Percentiles rank a stretch among this genome's conserved stretches.
These are phyloP conservation scores for Clunio marinus DNA, from an alignment of 2,888 invertebrate genomes.

Conservation along the genomic window DNA sequence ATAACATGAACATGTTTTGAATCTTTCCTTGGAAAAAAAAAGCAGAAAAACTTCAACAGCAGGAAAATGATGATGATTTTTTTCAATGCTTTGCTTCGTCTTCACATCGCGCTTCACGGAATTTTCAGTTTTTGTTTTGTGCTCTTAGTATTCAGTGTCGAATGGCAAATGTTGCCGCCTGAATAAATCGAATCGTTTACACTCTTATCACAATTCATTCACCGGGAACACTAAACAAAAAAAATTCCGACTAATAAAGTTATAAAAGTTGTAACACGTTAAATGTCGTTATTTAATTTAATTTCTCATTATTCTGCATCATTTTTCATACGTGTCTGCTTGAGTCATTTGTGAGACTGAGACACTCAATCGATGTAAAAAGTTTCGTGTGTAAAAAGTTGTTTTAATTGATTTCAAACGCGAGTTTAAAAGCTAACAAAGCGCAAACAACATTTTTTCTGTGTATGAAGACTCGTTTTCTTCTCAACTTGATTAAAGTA, in stretches of 20 bases:
- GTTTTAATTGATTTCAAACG: no score
- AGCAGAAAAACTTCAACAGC: constrained; percentile 1
- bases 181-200: constrained; percentile 19
- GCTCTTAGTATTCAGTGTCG: constrained; percentile 39
- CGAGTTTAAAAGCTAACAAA: neutral
- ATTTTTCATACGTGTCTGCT: no score
- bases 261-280: constrained; percentile 1
- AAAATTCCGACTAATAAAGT: constrained; percentile 1
- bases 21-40: neutral
- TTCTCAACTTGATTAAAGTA: no score
- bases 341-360: neutral
- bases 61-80: constrained; percentile 18
- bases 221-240: constrained; percentile 19
- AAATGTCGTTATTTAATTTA: neutral
- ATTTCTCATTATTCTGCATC: no score
- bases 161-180: constrained; percentile 33
- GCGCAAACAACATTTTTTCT: neutral
- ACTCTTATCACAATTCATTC: constrained; percentile 19
- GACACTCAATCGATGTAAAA: neutral
- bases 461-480: neutral
- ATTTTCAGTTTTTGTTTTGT: constrained; percentile 39
- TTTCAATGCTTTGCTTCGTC: constrained; percentile 15
- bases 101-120: neutral
- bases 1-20: neutral
- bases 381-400: constrained; percentile 10